These are phyloP conservation scores for Eucidaris tribuloides DNA, from an alignment of 35 echinoderm and acorn worm genomes.

Conservation along the genomic window DNA sequence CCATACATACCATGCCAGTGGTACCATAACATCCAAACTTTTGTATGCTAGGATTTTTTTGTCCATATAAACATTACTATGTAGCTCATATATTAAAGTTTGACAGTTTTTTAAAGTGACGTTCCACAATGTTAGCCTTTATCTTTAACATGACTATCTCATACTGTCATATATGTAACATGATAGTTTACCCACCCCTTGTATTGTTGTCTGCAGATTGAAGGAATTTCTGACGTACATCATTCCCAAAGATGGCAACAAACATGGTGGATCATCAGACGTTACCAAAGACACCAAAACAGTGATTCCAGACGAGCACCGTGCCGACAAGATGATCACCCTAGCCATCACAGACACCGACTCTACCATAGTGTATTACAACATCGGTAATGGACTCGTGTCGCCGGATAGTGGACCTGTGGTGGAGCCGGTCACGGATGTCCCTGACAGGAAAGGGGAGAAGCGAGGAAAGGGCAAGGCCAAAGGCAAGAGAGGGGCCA, in stretches of 20 bases:
- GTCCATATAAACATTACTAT: too few species aligned
- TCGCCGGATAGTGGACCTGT: conserved; percentile 49
- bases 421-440: neutral
- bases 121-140: too few species aligned
- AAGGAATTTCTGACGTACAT: conserved; percentile 42
- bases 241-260: neutral
- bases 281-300: neutral
- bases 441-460: neutral
- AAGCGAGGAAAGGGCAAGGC: conserved; percentile 3
- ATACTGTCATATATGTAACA: neutral
- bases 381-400: conserved; percentile 57
- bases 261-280: neutral
- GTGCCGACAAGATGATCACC: conserved; percentile 8
- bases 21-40: too few species aligned
- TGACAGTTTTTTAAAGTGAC: too few species aligned
- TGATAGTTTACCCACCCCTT: neutral
- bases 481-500: neutral
- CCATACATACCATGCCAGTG: too few species aligned
- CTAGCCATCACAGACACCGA: conserved; percentile 76
- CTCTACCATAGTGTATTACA: conserved; percentile 87
- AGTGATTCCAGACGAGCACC: neutral
- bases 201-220: conserved; percentile 18
- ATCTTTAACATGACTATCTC: neutral
- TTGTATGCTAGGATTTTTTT: too few species aligned
- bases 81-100: too few species aligned